Evolutionary conservation across 2,113 vertebrate genomes (phyloP), one percentile per base, ranked within the genome.

Genomic region (Ammodytes marinus): DNA sequence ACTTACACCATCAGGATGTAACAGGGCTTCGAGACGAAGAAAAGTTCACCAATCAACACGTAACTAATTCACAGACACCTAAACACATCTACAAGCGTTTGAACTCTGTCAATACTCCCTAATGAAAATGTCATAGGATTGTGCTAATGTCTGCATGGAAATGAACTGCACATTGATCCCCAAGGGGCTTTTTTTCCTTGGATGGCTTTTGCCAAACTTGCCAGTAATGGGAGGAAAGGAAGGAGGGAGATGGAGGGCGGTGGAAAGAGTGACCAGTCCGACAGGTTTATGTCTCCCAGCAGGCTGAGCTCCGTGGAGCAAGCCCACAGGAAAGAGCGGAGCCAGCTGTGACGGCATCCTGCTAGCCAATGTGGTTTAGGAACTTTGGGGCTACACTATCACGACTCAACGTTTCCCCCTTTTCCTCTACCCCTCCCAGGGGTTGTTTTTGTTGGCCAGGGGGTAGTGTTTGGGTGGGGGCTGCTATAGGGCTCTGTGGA

Each of bases 251-350:
- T n/a, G 78, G 87, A 90, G 91, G 90, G 89, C 83, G 90, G 91
- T 95, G 94, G 94, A 95, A 95, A 95, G 91, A 95, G 92, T 95
- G 94, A 95, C 93, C 90, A 93, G 89, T 91, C 80, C 81, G 91
- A 95, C 94, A 95, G 94, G 91, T 95, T 95, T 95, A 95, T 92
- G 89, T 91, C 86, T 95, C 94, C 91, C 94, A 54, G 55, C 78
- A 88, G 94, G 83, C 90, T 71, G 73, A 82, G 85, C 82, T 90
- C 86, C 83, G 82, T 89, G 86, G 84, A 87, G 79, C 55, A 7
- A 86, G 85, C 92, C 92, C 90, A 92, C 90, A 94, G 93, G 94
- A 94, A 94, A 79, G 86, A 94, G 89, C 79, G 8, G 87, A 90
- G 94, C 94, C 93, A 95, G 94, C 93, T 91, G 89, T 95, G 93